Conservation (phyloP, 2,113 vertebrate species). For the Pterocles orientalis region DNA sequence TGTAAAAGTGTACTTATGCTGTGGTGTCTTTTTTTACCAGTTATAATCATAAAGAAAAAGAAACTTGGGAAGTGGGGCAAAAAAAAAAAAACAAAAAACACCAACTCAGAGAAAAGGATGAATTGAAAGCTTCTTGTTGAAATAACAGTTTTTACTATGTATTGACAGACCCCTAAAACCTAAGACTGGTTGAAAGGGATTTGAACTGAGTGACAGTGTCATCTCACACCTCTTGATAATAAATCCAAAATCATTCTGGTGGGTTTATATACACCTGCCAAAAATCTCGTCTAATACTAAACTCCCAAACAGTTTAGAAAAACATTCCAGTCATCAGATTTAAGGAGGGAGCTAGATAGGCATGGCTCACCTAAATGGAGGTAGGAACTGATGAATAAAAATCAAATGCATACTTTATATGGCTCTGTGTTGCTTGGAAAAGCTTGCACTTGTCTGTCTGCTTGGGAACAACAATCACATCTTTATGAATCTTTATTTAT, state of each 20-base stretch:
- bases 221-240: background rate
- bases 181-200: background rate
- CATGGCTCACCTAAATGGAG: background rate
- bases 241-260: background rate
- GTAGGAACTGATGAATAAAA: background rate
- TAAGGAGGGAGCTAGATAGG: background rate
- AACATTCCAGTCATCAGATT: background rate
- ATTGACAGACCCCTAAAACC: background rate
- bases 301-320: background rate
- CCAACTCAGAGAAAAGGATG: fast-evolving
- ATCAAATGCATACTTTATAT: background rate
- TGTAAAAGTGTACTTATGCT: background rate
- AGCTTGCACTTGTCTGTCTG: background rate
- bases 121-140: background rate
- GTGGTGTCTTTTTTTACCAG: background rate
- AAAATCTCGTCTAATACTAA: background rate
- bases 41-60: background rate
- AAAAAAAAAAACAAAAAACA: background rate
- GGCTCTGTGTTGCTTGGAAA: background rate
- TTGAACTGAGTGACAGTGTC: background rate
- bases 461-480: background rate
- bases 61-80: background rate
- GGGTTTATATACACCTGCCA: background rate
- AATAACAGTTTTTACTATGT: background rate
- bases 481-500: background rate